A percentile compares a stretch with the other conserved stretches of the same genome.
Evolutionary conservation across 1,140 invertebrate species (phyloP).

Genomic region (Pseudomyrmex cubaensis): DNA sequence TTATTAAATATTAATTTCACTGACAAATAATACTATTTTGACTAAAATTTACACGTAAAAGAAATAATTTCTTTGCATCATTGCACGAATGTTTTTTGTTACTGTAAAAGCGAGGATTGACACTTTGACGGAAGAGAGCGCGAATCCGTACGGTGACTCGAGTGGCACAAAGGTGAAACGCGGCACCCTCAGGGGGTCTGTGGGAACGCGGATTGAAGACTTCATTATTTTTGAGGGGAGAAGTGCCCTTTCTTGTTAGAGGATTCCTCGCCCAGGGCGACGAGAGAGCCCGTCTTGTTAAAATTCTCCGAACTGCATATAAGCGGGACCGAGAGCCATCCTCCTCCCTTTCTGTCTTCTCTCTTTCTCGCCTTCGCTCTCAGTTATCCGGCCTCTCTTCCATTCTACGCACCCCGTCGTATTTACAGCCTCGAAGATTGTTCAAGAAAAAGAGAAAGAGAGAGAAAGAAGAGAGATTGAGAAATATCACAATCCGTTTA

Average conservation of each 20-base stretch:
- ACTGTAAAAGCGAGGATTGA: constrained; percentile 20
- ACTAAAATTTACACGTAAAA: background rate
- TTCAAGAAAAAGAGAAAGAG: constrained; percentile 17
- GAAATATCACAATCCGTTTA: no score
- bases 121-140: constrained; percentile 47
- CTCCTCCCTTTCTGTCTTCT: background rate
- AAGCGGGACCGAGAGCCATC: constrained; percentile 51
- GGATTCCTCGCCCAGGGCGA: constrained; percentile 77
- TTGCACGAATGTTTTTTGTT: constrained; percentile 3
- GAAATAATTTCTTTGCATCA: constrained; percentile 10
- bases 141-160: constrained; percentile 45
- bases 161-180: constrained; percentile 66
- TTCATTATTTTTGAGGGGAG: constrained; percentile 78
- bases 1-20: no score
- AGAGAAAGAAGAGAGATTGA: background rate
- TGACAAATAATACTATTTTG: background rate
- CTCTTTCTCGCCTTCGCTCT: background rate
- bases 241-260: constrained; percentile 77
- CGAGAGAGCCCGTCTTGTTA: constrained; percentile 77
- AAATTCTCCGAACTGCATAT: constrained; percentile 78
- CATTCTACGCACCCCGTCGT: background rate
- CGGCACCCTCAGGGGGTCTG: constrained; percentile 65
- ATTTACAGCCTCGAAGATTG: constrained; percentile 40
- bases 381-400: background rate
- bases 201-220: constrained; percentile 75